Evolutionary conservation across 2,888 invertebrate species (phyloP).

Genomic region (Pterostichus niger): DNA sequence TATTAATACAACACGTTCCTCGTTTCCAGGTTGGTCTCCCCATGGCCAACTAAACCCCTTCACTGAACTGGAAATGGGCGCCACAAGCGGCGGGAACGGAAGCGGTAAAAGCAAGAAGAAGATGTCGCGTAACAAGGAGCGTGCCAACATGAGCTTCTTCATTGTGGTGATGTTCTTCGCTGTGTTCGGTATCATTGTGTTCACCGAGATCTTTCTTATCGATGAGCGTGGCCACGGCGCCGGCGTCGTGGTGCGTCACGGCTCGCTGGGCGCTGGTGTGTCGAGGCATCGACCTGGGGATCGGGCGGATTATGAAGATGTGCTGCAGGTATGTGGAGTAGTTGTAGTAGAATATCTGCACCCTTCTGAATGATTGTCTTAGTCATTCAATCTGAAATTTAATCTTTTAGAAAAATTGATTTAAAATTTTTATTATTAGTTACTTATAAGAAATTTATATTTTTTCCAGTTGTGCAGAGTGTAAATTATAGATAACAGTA

Average conservation of each 20-base stretch:
- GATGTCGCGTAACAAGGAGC: constrained; percentile 82
- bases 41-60: constrained; percentile 8
- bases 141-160: constrained; percentile 93
- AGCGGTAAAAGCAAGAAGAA: constrained; percentile 57
- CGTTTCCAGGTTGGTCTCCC: not conserved
- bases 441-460: too few relatives aligned
- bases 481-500: too few relatives aligned
- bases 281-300: constrained; percentile 78
- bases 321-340: constrained; percentile 75
- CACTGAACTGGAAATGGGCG: constrained; percentile 21
- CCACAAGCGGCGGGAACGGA: constrained; percentile 59
- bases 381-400: too few relatives aligned
- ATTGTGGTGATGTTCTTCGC: constrained; percentile 95
- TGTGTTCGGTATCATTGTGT: constrained; percentile 91
- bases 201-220: constrained; percentile 89
- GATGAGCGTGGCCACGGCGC: constrained; percentile 82
- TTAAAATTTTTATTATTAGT: too few relatives aligned
- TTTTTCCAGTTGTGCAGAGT: too few relatives aligned
- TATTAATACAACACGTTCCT: too few relatives aligned
- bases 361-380: too few relatives aligned
- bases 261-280: constrained; percentile 78
- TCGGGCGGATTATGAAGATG: constrained; percentile 86
- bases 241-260: constrained; percentile 79
- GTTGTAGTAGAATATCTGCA: too few relatives aligned
- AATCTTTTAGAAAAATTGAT: too few relatives aligned